Evolutionary conservation across 2,888 invertebrate species (phyloP).

Genomic region (Eristalinus aeneus): DNA sequence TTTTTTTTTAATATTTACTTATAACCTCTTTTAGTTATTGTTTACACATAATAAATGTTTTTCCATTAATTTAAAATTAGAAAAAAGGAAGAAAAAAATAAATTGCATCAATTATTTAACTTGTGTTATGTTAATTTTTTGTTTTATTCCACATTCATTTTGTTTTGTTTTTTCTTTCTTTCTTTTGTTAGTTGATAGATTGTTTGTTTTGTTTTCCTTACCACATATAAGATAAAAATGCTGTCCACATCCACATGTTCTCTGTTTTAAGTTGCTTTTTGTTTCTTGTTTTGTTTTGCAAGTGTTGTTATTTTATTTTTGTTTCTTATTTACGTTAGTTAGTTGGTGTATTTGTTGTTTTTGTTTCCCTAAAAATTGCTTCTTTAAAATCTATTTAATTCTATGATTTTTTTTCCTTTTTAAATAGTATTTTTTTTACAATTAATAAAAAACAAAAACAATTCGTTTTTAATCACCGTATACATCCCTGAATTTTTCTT

Average conservation of each 20-base stretch:
- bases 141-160: conserved; percentile 19
- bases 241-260: conserved; percentile 54
- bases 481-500: conserved; percentile 58
- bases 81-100: conserved; percentile 63
- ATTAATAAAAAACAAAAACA: conserved; percentile 35
- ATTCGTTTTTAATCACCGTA: conserved; percentile 46
- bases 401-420: conserved; percentile 36
- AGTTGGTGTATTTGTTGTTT: conserved; percentile 58
- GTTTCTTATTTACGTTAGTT: neutral
- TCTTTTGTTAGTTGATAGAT: conserved; percentile 45
- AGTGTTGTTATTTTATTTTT: conserved; percentile 20
- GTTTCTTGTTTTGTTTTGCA: conserved; percentile 13
- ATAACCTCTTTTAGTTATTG: conserved; percentile 48
- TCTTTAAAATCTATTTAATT: conserved; percentile 57
- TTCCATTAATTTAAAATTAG: conserved; percentile 59
- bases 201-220: conserved; percentile 16
- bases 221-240: conserved; percentile 58
- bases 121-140: conserved; percentile 26
- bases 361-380: conserved; percentile 70
- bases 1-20: conserved; percentile 47
- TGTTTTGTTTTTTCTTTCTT: conserved; percentile 7
- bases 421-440: conserved; percentile 9
- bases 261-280: conserved; percentile 8
- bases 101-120: conserved; percentile 64
- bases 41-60: conserved; percentile 45